Evolutionary conservation across 1,140 invertebrate genomes (phyloP).

Genomic region (Trichonephila clavata): DNA sequence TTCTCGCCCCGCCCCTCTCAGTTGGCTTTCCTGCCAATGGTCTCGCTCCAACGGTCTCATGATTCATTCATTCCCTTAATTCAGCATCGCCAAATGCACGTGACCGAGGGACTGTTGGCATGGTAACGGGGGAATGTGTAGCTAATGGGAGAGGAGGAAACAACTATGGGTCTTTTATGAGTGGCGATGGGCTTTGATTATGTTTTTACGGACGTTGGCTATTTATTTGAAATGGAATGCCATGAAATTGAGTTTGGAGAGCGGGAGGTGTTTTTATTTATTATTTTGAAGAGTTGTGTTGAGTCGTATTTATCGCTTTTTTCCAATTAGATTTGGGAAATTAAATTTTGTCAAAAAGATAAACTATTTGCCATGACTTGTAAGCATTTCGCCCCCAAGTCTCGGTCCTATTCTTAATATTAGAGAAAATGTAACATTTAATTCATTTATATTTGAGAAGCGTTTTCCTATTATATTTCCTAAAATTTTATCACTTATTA

Average conservation of each 20-base stretch:
- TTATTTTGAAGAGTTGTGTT: too few relatives aligned
- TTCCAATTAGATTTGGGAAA: too few relatives aligned
- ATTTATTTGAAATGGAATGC: neutral
- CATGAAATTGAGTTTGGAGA: neutral
- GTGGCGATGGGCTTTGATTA: conserved; percentile 22
- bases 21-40: conserved; percentile 50
- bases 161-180: conserved; percentile 8
- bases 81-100: conserved; percentile 57
- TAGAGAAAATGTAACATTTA: too few relatives aligned
- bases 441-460: too few relatives aligned
- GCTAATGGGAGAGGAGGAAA: neutral
- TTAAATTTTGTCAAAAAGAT: too few relatives aligned
- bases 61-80: conserved; percentile 72
- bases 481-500: too few relatives aligned
- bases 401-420: too few relatives aligned
- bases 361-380: too few relatives aligned
- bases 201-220: neutral
- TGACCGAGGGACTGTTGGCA: conserved; percentile 58
- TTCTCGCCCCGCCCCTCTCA: conserved; percentile 17
- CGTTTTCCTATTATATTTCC: too few relatives aligned
- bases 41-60: conserved; percentile 64
- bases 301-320: too few relatives aligned
- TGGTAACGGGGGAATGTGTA: conserved; percentile 36
- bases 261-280: neutral
- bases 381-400: too few relatives aligned